These are phyloP conservation scores for Antheraea yamamai DNA, from an alignment of 2,888 invertebrate genomes.

Conservation along the genomic window DNA sequence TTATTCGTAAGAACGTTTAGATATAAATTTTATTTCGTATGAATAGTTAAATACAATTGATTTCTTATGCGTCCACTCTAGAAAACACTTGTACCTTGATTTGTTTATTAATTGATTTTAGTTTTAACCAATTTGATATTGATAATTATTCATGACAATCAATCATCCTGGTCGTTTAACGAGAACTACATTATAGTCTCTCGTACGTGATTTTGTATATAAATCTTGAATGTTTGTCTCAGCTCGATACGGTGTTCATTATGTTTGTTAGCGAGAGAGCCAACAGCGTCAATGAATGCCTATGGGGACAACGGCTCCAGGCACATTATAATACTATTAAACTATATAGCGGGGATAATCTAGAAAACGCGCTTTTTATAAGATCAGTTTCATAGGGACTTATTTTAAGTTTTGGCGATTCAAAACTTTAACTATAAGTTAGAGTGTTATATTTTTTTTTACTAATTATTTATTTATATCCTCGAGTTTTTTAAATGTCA, in stretches of 20 bases:
- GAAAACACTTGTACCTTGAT: constrained; percentile 77
- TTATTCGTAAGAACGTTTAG: constrained; percentile 78
- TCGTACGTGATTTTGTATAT: constrained; percentile 55
- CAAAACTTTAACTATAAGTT: constrained; percentile 83
- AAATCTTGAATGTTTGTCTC: constrained; percentile 60
- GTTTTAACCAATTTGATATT: constrained; percentile 72
- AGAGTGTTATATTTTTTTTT: constrained; percentile 70
- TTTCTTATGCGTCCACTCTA: constrained; percentile 72
- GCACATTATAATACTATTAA: constrained; percentile 13
- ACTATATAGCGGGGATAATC: constrained; percentile 32
- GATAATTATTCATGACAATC: constrained; percentile 78
- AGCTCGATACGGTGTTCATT: constrained; percentile 67
- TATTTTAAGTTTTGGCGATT: constrained; percentile 80
- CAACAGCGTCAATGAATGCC: constrained; percentile 72
- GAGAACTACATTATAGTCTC: constrained; percentile 39
- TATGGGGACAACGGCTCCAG: constrained; percentile 51
- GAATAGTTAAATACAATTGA: constrained; percentile 64
- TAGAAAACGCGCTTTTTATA: constrained; percentile 51
- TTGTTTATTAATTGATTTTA: constrained; percentile 72
- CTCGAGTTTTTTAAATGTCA: constrained; percentile 54
- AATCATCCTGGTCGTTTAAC: constrained; percentile 47
- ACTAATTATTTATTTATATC: constrained; percentile 72
- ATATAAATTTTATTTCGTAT: constrained; percentile 79
- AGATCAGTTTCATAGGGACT: constrained; percentile 69
- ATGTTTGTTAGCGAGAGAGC: constrained; percentile 70